Percentiles rank a stretch among this genome's conserved stretches.
These are phyloP conservation scores for Apostichopus parvimensis DNA, from an alignment of 35 echinoderm and acorn worm species.

Conservation along the genomic window DNA sequence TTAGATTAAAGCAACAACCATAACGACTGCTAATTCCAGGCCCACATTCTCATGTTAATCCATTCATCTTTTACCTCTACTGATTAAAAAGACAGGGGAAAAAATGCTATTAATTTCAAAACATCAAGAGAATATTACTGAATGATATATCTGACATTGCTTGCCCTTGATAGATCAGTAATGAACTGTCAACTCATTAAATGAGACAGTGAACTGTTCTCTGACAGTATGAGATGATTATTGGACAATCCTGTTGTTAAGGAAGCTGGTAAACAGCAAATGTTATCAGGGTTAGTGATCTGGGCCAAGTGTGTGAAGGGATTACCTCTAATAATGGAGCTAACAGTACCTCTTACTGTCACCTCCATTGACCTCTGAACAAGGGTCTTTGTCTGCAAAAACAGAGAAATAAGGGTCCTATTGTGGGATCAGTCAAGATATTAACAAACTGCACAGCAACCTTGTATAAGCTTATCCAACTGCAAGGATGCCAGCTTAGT, in stretches of 20 bases:
- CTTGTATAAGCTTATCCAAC: not conserved
- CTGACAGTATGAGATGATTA: not conserved
- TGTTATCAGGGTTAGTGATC: not conserved
- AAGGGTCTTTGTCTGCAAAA: constrained; percentile 43
- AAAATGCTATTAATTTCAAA: too few species aligned
- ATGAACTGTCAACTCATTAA: too few species aligned
- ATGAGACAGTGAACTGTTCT: not conserved
- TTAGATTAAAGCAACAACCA: too few species aligned
- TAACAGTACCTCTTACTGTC: constrained; percentile 1
- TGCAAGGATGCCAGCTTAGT: too few species aligned
- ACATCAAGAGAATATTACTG: too few species aligned
- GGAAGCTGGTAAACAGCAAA: not conserved
- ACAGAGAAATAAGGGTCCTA: not conserved
- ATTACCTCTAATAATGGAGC: constrained; percentile 21
- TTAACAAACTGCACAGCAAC: not conserved
- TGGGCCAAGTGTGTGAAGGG: not conserved
- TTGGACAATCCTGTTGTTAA: not conserved
- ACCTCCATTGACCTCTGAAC: constrained; percentile 55
- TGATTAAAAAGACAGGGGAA: too few species aligned
- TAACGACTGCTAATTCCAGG: too few species aligned
- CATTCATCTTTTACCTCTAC: too few species aligned
- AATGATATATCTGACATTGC: too few species aligned
- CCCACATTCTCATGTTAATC: too few species aligned
- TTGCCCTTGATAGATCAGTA: too few species aligned
- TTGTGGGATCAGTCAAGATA: not conserved